A percentile compares a stretch with the other conserved stretches of the same genome.
These are phyloP conservation scores for Accipiter virgatus DNA, from an alignment of 2,113 vertebrate genomes.

Conservation along the genomic window DNA sequence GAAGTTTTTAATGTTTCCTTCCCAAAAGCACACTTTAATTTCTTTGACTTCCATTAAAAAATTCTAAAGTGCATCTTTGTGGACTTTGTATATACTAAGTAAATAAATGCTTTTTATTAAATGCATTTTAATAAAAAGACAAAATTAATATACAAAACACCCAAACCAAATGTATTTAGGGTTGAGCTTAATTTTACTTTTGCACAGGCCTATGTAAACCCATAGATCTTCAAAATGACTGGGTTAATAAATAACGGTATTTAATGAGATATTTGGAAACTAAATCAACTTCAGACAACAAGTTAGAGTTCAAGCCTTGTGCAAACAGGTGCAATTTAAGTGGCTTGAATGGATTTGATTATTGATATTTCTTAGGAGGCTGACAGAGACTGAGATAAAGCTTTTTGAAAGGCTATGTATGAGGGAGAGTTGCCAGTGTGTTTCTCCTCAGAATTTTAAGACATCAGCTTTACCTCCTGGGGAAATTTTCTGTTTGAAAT, in stretches of 20 bases:
- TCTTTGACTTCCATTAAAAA: neutral
- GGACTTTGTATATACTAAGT: neutral
- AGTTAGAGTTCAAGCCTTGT: neutral
- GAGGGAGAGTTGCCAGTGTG: neutral
- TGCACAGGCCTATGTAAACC: neutral
- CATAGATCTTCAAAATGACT: neutral
- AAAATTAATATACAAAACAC: neutral
- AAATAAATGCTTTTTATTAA: neutral
- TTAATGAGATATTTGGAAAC: neutral
- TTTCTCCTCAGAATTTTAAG: constrained; percentile 13
- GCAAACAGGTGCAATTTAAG: neutral
- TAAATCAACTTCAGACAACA: neutral
- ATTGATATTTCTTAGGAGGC: neutral
- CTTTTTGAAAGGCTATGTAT: neutral
- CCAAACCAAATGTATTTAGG: neutral
- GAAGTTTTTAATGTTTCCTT: neutral
- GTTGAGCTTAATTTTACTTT: neutral
- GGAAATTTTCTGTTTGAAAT: neutral
- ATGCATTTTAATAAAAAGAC: neutral
- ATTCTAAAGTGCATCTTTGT: neutral
- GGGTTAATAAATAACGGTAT: neutral
- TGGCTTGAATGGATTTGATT: neutral
- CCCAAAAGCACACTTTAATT: neutral
- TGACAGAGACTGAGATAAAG: neutral
- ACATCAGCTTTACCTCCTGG: neutral